Evolutionary conservation across 1,140 invertebrate species (phyloP).

Genomic region (Paraescarpia echinospica): DNA sequence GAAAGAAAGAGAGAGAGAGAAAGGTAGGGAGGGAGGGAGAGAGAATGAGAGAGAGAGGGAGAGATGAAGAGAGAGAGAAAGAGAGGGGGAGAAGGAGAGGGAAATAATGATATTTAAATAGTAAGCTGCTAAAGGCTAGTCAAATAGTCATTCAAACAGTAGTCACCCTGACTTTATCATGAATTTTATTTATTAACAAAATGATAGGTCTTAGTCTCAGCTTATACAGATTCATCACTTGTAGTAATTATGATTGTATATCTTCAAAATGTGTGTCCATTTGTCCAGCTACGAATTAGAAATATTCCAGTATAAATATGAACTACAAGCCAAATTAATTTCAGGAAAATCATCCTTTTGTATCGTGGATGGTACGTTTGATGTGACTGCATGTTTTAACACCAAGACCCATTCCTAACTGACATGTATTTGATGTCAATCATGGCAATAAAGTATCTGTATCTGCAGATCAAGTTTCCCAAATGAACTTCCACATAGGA

Average conservation of each 20-base stretch:
- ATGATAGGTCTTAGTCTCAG: background rate
- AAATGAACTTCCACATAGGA: background rate
- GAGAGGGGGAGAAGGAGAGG: background rate
- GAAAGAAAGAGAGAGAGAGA: no score
- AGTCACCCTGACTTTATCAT: background rate
- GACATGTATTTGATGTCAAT: no score
- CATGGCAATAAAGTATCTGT: no score
- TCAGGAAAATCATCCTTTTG: background rate
- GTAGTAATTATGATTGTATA: background rate
- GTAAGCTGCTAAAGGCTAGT: no score
- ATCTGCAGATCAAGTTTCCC: background rate
- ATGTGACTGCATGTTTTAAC: no score
- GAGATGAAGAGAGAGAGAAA: background rate
- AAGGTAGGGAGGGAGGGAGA: background rate
- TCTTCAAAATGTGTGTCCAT: background rate
- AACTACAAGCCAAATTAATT: background rate
- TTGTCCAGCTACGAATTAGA: background rate
- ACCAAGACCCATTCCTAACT: no score
- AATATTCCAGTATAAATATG: background rate
- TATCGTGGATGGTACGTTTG: no score
- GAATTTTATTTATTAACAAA: background rate
- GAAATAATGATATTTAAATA: no score
- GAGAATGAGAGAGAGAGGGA: background rate
- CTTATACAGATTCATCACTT: background rate
- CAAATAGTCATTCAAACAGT: background rate